phyloP scores from a whole-genome alignment of 2,888 invertebrate genomes.

The Sphecodes monilicornis region DNA sequence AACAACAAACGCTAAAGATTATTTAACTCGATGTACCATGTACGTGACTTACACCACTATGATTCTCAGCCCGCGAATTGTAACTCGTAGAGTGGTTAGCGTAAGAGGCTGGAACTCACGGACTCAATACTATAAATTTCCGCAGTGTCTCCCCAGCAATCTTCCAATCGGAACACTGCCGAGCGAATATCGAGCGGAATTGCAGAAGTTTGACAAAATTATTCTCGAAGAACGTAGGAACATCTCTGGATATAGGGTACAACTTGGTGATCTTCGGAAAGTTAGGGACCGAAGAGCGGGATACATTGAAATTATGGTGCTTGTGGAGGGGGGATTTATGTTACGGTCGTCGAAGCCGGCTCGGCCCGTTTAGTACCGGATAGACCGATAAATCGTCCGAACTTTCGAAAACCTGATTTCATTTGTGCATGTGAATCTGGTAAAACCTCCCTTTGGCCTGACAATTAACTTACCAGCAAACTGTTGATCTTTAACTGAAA shows the following conservation, averaged over 20 bases:
- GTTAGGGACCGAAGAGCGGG: background rate
- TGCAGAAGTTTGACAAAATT: constrained; percentile 42
- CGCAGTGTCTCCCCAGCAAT: background rate
- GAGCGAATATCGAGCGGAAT: background rate
- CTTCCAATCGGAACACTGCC: background rate
- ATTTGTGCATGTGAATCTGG: background rate
- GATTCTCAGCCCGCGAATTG: too few species aligned
- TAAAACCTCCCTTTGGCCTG: background rate
- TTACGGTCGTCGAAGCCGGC: constrained; percentile 4
- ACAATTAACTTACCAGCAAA: background rate
- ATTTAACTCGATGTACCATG: too few species aligned
- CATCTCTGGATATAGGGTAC: background rate
- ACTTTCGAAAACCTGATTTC: background rate
- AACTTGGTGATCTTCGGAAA: constrained; percentile 1
- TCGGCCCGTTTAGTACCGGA: background rate
- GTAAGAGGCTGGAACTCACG: background rate
- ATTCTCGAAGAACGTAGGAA: constrained; percentile 29
- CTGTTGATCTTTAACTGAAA: too few species aligned
- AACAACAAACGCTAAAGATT: too few species aligned
- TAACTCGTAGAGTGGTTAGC: background rate
- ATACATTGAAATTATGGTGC: constrained; percentile 16
- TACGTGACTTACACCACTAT: too few species aligned
- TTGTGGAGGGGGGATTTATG: background rate
- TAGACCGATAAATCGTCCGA: background rate
- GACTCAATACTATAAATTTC: background rate